Conservation (phyloP, 92 coral and sea anemone species). For the Montipora capitata region DNA sequence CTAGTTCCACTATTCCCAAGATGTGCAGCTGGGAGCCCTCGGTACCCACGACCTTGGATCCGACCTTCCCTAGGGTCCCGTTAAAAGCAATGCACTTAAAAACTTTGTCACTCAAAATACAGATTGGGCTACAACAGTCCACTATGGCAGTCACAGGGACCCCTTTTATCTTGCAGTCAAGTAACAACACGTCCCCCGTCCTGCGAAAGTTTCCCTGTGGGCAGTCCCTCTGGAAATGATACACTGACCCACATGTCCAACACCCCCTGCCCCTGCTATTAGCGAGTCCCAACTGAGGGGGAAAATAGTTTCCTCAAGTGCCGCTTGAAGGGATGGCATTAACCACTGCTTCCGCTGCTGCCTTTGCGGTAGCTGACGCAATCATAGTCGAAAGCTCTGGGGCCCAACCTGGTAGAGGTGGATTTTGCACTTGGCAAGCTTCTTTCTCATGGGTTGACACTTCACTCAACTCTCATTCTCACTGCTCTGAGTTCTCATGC, state of each 20-base stretch:
- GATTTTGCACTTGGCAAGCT: too few species aligned
- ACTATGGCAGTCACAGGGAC: slow-evolving; percentile 35
- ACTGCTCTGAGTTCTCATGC: too few species aligned
- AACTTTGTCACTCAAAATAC: slow-evolving; percentile 6
- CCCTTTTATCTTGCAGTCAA: slow-evolving; percentile 32
- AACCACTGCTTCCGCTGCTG: too few species aligned
- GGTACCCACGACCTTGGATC: slow-evolving; percentile 49
- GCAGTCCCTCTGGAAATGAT: slow-evolving; percentile 53
- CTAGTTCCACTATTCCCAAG: slow-evolving; percentile 43
- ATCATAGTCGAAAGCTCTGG: too few species aligned
- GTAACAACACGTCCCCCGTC: slow-evolving; percentile 23
- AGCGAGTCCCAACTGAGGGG: slow-evolving; percentile 2
- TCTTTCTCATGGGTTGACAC: too few species aligned
- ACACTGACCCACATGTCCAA: slow-evolving; percentile 44
- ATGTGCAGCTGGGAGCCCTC: slow-evolving; percentile 47
- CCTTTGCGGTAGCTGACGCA: too few species aligned
- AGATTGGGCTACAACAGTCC: slow-evolving; percentile 56
- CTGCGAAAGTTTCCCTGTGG: slow-evolving; percentile 62
- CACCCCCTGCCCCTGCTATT: slow-evolving; percentile 13
- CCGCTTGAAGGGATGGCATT: too few species aligned
- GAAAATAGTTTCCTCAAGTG: slow-evolving; percentile 14
- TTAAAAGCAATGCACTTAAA: slow-evolving; percentile 14
- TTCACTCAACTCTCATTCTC: too few species aligned
- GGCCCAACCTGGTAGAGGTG: too few species aligned
- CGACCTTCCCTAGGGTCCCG: slow-evolving; percentile 33